phyloP scores from a whole-genome alignment of 2,888 invertebrate species.

The Corbicula japonica region DNA sequence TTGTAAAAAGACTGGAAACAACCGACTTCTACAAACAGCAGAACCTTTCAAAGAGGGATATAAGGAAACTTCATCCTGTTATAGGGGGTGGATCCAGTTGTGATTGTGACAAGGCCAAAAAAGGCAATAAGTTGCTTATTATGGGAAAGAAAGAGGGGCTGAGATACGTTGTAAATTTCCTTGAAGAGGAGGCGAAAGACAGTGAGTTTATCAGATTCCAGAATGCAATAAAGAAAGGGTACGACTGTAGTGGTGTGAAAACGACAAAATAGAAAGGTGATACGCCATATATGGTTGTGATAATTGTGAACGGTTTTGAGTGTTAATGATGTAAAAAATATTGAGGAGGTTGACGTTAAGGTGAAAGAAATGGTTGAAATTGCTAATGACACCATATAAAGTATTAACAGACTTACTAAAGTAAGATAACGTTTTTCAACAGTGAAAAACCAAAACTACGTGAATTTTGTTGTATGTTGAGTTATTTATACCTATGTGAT shows the following conservation, averaged over 20 bases:
- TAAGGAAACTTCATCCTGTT: conserved; percentile 58
- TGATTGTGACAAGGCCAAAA: conserved; percentile 54
- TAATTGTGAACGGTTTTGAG: background rate
- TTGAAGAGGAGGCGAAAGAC: conserved; percentile 55
- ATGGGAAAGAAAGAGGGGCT: conserved; percentile 61
- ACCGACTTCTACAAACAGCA: conserved; percentile 51
- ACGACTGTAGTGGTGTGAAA: conserved; percentile 38
- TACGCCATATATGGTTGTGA: background rate
- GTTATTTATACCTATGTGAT: background rate
- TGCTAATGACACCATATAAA: no score
- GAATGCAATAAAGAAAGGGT: conserved; percentile 46
- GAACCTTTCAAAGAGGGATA: conserved; percentile 45
- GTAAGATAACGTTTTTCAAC: no score
- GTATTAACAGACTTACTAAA: background rate
- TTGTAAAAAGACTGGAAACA: conserved; percentile 41
- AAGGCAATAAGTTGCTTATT: conserved; percentile 51
- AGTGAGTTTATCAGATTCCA: conserved; percentile 55
- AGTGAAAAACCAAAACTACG: no score
- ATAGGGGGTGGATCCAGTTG: conserved; percentile 64
- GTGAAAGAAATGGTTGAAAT: background rate
- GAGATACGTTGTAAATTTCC: conserved; percentile 51
- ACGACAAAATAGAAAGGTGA: background rate
- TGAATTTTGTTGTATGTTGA: background rate
- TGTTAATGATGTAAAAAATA: background rate
- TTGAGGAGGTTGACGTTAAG: background rate